These are phyloP conservation scores for Pheosia gnoma DNA, from an alignment of 2,888 invertebrate genomes.

Conservation along the genomic window DNA sequence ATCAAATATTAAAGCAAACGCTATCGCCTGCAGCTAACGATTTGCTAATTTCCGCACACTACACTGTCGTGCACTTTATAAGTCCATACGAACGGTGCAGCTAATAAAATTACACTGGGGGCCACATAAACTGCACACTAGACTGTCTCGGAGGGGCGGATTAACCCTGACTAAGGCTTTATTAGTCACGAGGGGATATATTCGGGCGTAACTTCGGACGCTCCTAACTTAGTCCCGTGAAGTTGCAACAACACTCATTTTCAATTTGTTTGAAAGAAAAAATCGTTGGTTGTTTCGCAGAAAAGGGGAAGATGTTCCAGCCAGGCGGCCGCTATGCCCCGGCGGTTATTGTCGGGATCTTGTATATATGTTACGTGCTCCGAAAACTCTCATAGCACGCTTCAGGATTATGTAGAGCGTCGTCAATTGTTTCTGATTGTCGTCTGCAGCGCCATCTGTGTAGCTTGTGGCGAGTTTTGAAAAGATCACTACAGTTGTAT, in stretches of 20 bases:
- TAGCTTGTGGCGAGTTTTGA: too few species aligned
- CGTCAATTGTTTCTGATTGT: too few species aligned
- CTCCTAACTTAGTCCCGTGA: neutral
- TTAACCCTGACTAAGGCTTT: neutral
- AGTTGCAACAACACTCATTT: neutral
- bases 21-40: neutral
- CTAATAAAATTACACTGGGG: slow-evolving; percentile 13
- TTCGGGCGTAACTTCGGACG: neutral
- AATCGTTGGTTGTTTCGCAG: too few species aligned
- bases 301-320: too few species aligned
- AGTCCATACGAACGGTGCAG: neutral
- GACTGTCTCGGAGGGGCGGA: neutral
- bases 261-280: too few species aligned
- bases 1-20: neutral
- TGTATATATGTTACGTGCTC: too few species aligned
- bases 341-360: too few species aligned
- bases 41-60: neutral
- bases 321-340: too few species aligned
- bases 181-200: neutral
- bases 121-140: slow-evolving; percentile 6
- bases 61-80: neutral
- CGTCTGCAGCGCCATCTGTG: too few species aligned
- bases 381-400: too few species aligned
- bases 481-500: too few species aligned
- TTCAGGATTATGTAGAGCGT: too few species aligned